phyloP scores from a whole-genome alignment of 1,140 invertebrate species.

The Theocolax elegans region DNA sequence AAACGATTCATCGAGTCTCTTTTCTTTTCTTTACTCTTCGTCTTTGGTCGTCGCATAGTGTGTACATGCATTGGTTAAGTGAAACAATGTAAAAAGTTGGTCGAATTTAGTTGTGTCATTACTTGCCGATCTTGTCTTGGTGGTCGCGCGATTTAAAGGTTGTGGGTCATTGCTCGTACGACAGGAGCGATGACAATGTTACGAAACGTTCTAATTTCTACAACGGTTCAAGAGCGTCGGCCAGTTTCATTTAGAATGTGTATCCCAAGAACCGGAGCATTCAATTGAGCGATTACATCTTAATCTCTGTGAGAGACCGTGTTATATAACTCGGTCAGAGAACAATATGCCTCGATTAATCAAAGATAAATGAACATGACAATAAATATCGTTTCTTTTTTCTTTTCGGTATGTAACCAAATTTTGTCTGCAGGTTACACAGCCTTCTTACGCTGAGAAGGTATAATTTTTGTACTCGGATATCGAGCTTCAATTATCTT shows the following conservation, averaged over 20 bases:
- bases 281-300: slow-evolving; percentile 31
- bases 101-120: slow-evolving; percentile 16
- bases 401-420: not conserved
- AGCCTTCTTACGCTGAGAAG: slow-evolving; percentile 1
- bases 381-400: slow-evolving; percentile 2
- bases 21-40: not conserved
- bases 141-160: slow-evolving; percentile 15
- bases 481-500: not conserved
- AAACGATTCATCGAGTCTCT: not conserved
- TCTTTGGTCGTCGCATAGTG: not conserved
- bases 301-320: not conserved
- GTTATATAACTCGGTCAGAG: slow-evolving; percentile 23
- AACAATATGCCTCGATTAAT: slow-evolving; percentile 39
- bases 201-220: slow-evolving; percentile 37
- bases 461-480: not conserved
- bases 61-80: not conserved
- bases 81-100: not conserved
- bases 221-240: slow-evolving; percentile 5
- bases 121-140: not conserved
- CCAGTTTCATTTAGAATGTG: not conserved
- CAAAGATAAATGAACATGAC: slow-evolving; percentile 30
- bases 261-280: not conserved
- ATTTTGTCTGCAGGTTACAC: slow-evolving; percentile 4
- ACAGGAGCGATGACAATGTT: slow-evolving; percentile 29
- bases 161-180: slow-evolving; percentile 12